Percentiles rank a stretch among this genome's conserved stretches.
phyloP scores from a whole-genome alignment of 2,888 invertebrate species.

The Neria commutata region DNA sequence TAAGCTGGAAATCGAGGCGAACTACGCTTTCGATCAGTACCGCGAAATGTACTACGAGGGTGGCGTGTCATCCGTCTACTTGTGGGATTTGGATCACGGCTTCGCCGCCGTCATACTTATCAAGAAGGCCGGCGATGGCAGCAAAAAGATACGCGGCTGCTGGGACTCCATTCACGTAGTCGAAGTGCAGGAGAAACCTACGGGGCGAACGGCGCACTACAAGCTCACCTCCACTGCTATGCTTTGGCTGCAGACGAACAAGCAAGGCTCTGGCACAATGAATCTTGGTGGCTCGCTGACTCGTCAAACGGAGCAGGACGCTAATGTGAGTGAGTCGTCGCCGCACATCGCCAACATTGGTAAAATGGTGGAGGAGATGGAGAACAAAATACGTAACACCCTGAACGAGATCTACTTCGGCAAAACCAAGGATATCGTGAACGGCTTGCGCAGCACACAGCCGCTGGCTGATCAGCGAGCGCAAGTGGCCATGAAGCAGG shows the following conservation, averaged over 20 bases:
- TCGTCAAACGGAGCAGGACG: constrained; percentile 94
- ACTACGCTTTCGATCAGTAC: constrained; percentile 98
- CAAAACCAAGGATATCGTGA: constrained; percentile 98
- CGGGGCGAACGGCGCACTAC: constrained; percentile 93
- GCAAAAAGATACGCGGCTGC: constrained; percentile 98
- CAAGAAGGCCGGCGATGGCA: constrained; percentile 98
- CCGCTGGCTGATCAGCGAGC: constrained; percentile 83
- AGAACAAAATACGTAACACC: constrained; percentile 98
- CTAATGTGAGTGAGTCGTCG: constrained; percentile 86
- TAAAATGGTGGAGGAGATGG: constrained; percentile 99
- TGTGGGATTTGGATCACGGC: constrained; percentile 99
- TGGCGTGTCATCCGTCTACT: constrained; percentile 97
- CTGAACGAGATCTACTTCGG: constrained; percentile 99
- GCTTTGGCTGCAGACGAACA: constrained; percentile 99
- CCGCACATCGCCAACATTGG: constrained; percentile 99
- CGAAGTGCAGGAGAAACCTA: constrained; percentile 96
- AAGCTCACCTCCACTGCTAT: constrained; percentile 99
- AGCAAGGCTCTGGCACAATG: constrained; percentile 96
- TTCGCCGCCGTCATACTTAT: constrained; percentile 98
- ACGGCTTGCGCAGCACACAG: constrained; percentile 84
- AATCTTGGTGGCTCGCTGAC: constrained; percentile 98
- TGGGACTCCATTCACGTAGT: constrained; percentile 99
- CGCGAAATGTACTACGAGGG: constrained; percentile 99
- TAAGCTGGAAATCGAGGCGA: constrained; percentile 96
- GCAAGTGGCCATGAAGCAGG: constrained; percentile 83